phyloP scores from a whole-genome alignment of 1,140 invertebrate genomes.

The Drosophila sulfurigaster region DNA sequence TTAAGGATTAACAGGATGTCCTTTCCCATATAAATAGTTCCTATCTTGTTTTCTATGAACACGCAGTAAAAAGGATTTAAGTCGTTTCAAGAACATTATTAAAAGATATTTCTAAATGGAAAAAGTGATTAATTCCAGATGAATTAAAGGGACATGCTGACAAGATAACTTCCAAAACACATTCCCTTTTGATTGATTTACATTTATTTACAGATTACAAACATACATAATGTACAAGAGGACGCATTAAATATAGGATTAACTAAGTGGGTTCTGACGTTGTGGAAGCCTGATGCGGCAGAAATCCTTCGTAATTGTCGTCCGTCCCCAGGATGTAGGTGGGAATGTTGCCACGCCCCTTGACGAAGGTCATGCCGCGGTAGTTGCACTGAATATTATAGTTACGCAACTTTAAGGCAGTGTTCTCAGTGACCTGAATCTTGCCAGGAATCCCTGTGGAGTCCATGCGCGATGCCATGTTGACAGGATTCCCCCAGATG shows the following conservation, averaged over 20 bases:
- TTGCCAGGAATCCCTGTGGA: slow-evolving; percentile 91
- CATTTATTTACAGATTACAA: slow-evolving; percentile 35
- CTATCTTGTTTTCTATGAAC: no score
- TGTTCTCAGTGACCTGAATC: slow-evolving; percentile 92
- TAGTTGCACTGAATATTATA: slow-evolving; percentile 89
- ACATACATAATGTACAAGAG: background rate
- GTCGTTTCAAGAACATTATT: no score
- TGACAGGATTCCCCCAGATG: slow-evolving; percentile 97
- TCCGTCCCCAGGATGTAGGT: slow-evolving; percentile 91
- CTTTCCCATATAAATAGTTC: no score
- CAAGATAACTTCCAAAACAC: no score
- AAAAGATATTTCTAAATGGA: no score
- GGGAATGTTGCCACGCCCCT: slow-evolving; percentile 90
- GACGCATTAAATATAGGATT: slow-evolving; percentile 15
- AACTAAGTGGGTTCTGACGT: slow-evolving; percentile 36
- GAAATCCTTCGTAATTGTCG: slow-evolving; percentile 86
- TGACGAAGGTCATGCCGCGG: slow-evolving; percentile 90
- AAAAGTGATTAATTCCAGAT: no score
- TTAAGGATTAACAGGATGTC: no score
- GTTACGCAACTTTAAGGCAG: slow-evolving; percentile 89
- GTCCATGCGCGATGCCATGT: slow-evolving; percentile 97
- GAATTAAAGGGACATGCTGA: no score
- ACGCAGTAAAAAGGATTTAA: no score
- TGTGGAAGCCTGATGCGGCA: slow-evolving; percentile 53
- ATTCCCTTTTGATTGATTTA: background rate